Conservation (phyloP, 35 echinoderm and acorn worm genomes). For the Strongylocentrotus purpuratus region DNA sequence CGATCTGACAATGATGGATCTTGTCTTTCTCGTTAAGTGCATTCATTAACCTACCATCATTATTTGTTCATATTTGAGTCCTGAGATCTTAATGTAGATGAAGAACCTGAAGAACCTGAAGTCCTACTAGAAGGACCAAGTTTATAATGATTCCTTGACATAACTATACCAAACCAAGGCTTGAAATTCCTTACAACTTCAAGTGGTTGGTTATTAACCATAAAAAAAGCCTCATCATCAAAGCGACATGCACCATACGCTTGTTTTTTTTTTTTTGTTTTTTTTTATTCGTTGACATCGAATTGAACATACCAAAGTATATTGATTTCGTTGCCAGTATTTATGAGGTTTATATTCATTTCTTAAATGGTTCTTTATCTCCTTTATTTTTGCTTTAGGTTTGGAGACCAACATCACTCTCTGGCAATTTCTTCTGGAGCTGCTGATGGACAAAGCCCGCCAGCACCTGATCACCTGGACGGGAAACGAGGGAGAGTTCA, state of each 20-base stretch:
- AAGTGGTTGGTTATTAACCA: background rate
- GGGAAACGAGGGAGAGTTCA: slow-evolving; percentile 94
- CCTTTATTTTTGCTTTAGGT: background rate
- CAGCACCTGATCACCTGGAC: slow-evolving; percentile 95
- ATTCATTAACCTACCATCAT: background rate
- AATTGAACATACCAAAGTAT: background rate
- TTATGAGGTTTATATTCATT: background rate
- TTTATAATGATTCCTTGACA: background rate
- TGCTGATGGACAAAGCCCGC: slow-evolving; percentile 85
- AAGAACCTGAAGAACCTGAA: background rate
- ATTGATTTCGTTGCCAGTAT: background rate
- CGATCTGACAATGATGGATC: too few relatives aligned
- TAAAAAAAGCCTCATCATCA: too few relatives aligned
- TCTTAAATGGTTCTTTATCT: background rate
- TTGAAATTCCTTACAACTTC: background rate
- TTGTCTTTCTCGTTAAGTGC: background rate
- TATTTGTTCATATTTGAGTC: background rate
- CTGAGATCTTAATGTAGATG: background rate
- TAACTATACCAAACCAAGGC: background rate
- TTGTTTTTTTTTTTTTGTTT: background rate
- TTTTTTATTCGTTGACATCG: background rate
- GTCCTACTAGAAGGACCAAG: background rate
- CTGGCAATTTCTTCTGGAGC: slow-evolving; percentile 96
- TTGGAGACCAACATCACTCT: slow-evolving; percentile 85
- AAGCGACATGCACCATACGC: too few relatives aligned